Percentiles rank a stretch among this genome's conserved stretches.
These are phyloP conservation scores for Atethmia centrago DNA, from an alignment of 2,888 invertebrate species.

Conservation along the genomic window DNA sequence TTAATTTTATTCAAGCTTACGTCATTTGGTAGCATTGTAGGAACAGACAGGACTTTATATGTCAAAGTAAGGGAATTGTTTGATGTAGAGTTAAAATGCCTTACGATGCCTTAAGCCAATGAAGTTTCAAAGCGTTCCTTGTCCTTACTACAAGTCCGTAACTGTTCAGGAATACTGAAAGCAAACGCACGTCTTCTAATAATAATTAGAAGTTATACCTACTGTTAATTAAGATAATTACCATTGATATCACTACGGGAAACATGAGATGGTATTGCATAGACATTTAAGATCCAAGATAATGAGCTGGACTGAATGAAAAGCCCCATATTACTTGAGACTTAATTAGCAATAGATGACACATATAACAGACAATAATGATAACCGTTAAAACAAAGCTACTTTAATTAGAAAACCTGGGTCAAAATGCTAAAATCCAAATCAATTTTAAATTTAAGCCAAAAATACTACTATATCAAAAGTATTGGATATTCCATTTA, in stretches of 20 bases:
- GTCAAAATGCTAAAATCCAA: neutral
- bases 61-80: conserved; percentile 11
- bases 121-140: conserved; percentile 26
- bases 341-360: neutral
- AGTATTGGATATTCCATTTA: conserved; percentile 9
- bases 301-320: neutral
- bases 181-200: conserved; percentile 32
- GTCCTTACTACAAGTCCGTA: conserved; percentile 4
- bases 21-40: conserved; percentile 55
- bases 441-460: neutral
- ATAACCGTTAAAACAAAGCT: neutral
- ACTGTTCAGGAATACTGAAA: conserved; percentile 4
- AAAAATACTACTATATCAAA: conserved; percentile 1
- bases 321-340: neutral
- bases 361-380: neutral
- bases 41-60: conserved; percentile 25
- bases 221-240: conserved; percentile 18
- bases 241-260: neutral
- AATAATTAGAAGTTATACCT: conserved; percentile 42
- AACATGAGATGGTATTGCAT: conserved; percentile 13
- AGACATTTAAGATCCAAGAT: neutral
- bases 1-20: conserved; percentile 63
- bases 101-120: conserved; percentile 24
- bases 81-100: too few species aligned
- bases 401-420: neutral